Percentiles rank a stretch among this genome's conserved stretches.
phyloP scores from a whole-genome alignment of 2,888 invertebrate genomes.

The Nemotelus pantherinus region DNA sequence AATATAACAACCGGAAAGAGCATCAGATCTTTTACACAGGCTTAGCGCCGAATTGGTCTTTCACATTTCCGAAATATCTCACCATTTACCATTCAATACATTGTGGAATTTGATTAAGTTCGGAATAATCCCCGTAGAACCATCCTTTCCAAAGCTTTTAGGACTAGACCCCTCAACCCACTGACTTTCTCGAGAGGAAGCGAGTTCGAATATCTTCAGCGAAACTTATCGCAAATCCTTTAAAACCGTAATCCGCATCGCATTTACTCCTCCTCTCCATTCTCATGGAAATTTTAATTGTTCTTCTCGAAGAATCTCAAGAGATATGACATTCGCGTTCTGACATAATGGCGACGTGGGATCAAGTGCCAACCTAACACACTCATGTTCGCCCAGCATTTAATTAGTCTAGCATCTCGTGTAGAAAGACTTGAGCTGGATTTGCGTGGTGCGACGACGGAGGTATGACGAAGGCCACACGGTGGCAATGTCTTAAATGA shows the following conservation, averaged over 20 bases:
- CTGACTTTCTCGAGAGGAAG: no score
- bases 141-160: no score
- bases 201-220: neutral
- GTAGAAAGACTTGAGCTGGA: neutral
- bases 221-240: neutral
- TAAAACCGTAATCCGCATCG: neutral
- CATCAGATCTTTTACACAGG: no score
- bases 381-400: constrained; percentile 9
- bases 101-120: no score
- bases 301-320: neutral
- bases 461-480: no score
- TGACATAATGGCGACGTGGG: neutral
- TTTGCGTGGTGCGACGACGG: neutral
- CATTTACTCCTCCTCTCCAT: neutral
- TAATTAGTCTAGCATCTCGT: constrained; percentile 24
- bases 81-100: no score
- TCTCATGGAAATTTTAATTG: constrained; percentile 21
- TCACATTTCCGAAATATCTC: no score
- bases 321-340: constrained; percentile 2
- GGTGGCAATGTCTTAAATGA: no score
- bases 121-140: no score
- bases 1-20: no score
- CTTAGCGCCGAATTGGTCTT: no score
- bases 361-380: constrained; percentile 11
- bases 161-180: no score